Base-by-base conservation (phyloP, 2,113 vertebrate genomes). In the Gnathonemus echidnorhynchus region DNA sequence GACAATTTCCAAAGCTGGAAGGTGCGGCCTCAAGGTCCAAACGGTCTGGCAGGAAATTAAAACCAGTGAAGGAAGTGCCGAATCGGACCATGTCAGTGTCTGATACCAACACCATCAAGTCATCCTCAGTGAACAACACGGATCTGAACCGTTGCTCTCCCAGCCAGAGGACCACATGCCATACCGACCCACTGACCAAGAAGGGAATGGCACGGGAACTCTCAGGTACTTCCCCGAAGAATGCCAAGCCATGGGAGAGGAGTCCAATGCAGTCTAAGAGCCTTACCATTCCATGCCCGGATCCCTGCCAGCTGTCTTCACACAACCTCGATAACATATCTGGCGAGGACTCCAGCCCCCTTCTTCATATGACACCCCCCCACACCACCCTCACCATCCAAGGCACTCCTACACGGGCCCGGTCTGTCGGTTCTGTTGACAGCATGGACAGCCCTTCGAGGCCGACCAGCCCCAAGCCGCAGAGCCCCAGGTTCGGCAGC, bases 401-500 rank as follows among this genome's bases (percentile, higher is more conserved):
- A 45, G 17, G 90, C 70, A 88, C 89, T 0, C 6, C 17, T 13
- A 13, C 92, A 3, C 93, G 94, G 24, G 92, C 92, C 0, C 94
- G 93, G 24, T 93, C 94, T 58, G 89, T 94, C 19, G 90, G 93
- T 19, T 89, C 89, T 27, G 92, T 53, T 5, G 95, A 96, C 5
- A 86, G 92, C 31, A 91, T 92, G 52, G 95, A 94, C 27, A 92
- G 93, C 92, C 97, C 97, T 5, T 93, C 94, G 50, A 95, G 95
- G 56, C 97, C 97, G 31, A 94, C 97, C 95, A 97, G 97, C 92
- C 97, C 97, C 17, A 98, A 98, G 91, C 97, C 97, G 0, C 94
- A 92, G 88, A 97, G 96, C 70, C 96, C 96, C 5, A 94, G 95
- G 53, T 92, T 95, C 0, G 31, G 58, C 0, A 90, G 92, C 35